A percentile compares a stretch with the other conserved stretches of the same genome.
These are phyloP conservation scores for Platichthys flesus DNA, from an alignment of 2,113 vertebrate species.

Conservation along the genomic window DNA sequence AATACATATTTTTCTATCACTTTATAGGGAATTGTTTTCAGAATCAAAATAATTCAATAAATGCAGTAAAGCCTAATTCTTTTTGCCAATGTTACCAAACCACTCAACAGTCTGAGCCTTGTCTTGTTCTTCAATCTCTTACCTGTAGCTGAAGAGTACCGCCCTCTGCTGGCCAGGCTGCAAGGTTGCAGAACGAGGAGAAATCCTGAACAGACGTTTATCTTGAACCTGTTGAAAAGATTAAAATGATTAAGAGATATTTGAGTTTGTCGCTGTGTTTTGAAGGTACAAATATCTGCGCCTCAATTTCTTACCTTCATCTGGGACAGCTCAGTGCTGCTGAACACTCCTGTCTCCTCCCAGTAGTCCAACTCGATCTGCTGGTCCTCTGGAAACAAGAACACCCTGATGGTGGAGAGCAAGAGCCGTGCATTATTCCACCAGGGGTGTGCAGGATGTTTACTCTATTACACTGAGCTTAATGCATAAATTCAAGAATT, in stretches of 20 bases:
- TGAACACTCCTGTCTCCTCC: conserved; percentile 86
- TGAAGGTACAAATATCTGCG: neutral
- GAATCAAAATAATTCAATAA: neutral
- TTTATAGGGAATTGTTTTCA: neutral
- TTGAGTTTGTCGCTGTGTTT: neutral
- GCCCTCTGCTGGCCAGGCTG: conserved; percentile 85
- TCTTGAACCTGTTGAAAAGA: conserved; percentile 76
- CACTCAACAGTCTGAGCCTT: too few species aligned
- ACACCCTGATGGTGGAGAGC: conserved; percentile 78
- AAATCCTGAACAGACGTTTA: conserved; percentile 86
- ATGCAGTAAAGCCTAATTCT: neutral
- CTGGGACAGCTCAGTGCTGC: conserved; percentile 82
- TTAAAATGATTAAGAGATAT: neutral
- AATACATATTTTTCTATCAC: neutral
- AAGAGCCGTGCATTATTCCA: neutral
- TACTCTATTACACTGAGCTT: neutral
- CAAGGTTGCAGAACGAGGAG: conserved; percentile 86
- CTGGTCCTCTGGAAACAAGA: conserved; percentile 93
- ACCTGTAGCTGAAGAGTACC: conserved; percentile 91
- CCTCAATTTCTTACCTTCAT: conserved; percentile 81
- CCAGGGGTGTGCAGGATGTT: neutral
- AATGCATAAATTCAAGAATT: neutral
- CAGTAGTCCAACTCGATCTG: conserved; percentile 88
- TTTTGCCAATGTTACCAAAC: neutral
- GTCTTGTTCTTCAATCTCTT: neutral